Conservation (phyloP, 2,113 vertebrate species). For the Poeciliopsis occidentalis region DNA sequence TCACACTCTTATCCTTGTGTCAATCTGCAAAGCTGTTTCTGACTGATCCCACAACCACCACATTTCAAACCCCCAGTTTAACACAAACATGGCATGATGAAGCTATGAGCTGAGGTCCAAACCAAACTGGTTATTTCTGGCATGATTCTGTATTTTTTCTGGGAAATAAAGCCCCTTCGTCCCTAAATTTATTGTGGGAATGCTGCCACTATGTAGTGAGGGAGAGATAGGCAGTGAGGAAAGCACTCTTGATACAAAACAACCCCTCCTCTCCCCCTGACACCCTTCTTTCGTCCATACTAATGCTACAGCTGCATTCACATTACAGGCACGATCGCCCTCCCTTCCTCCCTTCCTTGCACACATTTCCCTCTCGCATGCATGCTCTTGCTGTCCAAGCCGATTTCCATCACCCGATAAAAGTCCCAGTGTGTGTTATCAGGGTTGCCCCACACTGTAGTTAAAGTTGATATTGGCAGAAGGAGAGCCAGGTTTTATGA, state of each 20-base stretch:
- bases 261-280: slow-evolving; percentile 6
- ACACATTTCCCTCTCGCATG: slow-evolving; percentile 34
- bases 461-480: slow-evolving; percentile 59
- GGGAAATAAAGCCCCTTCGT: slow-evolving; percentile 19
- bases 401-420: slow-evolving; percentile 63
- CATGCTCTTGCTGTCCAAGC: slow-evolving; percentile 40
- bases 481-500: slow-evolving; percentile 65
- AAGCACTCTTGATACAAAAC: slow-evolving; percentile 18
- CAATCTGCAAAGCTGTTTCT: too few species aligned
- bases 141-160: slow-evolving; percentile 21
- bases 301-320: slow-evolving; percentile 16
- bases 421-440: slow-evolving; percentile 57
- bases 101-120: background rate
- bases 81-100: background rate
- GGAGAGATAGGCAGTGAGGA: slow-evolving; percentile 15
- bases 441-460: slow-evolving; percentile 46
- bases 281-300: slow-evolving; percentile 27
- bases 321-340: background rate
- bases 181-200: slow-evolving; percentile 29
- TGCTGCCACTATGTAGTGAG: slow-evolving; percentile 10
- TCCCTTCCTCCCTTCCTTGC: background rate
- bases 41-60: too few species aligned
- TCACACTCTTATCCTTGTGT: too few species aligned
- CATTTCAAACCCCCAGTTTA: background rate
- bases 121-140: slow-evolving; percentile 16